Evolutionary conservation across 1,140 invertebrate species (phyloP).

Genomic region (Caenorhabditis brenneri): DNA sequence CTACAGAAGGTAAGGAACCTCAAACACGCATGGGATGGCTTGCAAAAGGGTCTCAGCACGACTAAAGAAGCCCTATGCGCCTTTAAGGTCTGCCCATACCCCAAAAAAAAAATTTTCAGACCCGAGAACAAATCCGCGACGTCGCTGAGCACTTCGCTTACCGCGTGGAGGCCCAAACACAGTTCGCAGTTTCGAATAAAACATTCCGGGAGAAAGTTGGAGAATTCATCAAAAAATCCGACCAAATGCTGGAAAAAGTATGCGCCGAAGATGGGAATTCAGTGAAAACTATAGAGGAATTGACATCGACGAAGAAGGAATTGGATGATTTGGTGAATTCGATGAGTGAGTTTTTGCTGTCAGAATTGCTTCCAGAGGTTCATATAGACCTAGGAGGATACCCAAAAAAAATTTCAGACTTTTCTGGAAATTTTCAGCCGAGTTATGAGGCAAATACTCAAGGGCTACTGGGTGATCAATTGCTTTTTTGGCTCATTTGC

Average conservation of each 20-base stretch:
- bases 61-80: no score
- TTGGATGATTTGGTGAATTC: constrained; percentile 10
- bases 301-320: background rate
- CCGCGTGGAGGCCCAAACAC: background rate
- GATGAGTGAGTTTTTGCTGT: background rate
- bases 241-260: constrained; percentile 17
- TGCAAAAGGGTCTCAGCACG: no score
- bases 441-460: no score
- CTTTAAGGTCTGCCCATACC: background rate
- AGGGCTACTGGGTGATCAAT: no score
- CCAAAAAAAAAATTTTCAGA: background rate
- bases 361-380: no score
- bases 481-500: no score
- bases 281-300: constrained; percentile 6
- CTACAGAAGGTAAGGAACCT: constrained; percentile 34
- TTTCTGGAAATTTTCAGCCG: no score
- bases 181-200: constrained; percentile 8
- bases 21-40: no score
- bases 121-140: constrained; percentile 18
- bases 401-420: no score
- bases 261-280: background rate
- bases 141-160: constrained; percentile 10
- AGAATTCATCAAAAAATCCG: constrained; percentile 40
- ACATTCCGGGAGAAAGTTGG: background rate
- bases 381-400: no score